A percentile compares a stretch with the other conserved stretches of the same genome.
These are phyloP conservation scores for Drosophila mayaguana DNA, from an alignment of 2,888 invertebrate species.

Conservation along the genomic window DNA sequence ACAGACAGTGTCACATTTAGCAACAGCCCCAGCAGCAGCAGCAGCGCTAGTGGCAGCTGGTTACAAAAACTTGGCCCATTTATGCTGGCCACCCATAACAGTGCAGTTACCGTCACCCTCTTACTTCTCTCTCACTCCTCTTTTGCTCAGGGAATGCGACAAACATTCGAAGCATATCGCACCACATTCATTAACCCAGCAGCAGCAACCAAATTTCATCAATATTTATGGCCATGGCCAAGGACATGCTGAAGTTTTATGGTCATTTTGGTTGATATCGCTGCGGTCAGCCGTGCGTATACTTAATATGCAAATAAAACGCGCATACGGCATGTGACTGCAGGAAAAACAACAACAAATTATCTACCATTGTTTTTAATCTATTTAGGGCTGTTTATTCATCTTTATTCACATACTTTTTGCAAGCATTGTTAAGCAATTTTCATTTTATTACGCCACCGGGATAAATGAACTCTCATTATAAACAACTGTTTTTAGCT, in stretches of 20 bases:
- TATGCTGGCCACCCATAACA: constrained; percentile 8
- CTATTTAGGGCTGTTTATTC: neutral
- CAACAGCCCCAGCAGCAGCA: constrained; percentile 3
- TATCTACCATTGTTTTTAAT: constrained; percentile 16
- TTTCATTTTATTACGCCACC: constrained; percentile 28
- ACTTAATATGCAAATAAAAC: constrained; percentile 52
- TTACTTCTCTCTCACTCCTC: neutral
- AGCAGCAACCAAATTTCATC: constrained; percentile 38
- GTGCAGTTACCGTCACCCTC: constrained; percentile 5
- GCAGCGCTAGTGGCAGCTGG: constrained; percentile 16
- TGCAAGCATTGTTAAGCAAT: constrained; percentile 21
- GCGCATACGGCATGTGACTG: constrained; percentile 12
- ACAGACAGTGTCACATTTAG: constrained; percentile 5
- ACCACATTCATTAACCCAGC: constrained; percentile 45
- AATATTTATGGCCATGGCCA: constrained; percentile 48
- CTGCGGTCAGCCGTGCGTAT: constrained; percentile 39
- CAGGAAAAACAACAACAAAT: neutral
- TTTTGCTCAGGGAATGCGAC: constrained; percentile 12
- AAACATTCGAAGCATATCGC: neutral
- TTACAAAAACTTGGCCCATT: constrained; percentile 8
- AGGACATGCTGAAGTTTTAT: constrained; percentile 26
- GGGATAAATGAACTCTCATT: constrained; percentile 44
- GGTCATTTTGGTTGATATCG: constrained; percentile 13
- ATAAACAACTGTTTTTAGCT: constrained; percentile 29
- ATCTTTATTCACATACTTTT: constrained; percentile 9